These are phyloP conservation scores for Drosophila pandora DNA, from an alignment of 1,140 invertebrate genomes.

Conservation along the genomic window DNA sequence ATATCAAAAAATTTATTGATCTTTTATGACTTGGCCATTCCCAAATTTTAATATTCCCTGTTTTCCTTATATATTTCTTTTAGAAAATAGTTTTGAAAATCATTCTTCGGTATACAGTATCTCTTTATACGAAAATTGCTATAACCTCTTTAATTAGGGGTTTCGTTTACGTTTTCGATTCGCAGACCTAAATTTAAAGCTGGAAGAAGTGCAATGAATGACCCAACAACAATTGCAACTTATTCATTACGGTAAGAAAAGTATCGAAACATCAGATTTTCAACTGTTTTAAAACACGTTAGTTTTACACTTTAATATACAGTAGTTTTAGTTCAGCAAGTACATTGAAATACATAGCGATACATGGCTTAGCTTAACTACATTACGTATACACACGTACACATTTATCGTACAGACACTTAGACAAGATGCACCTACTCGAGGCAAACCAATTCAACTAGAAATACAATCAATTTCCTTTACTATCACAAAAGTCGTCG, in stretches of 20 bases:
- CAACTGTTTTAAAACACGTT: constrained; percentile 40
- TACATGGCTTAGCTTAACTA: constrained; percentile 47
- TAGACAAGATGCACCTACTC: constrained; percentile 35
- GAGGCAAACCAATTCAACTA: constrained; percentile 66
- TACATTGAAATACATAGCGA: constrained; percentile 70
- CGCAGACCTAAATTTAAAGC: too few species aligned
- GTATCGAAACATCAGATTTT: background rate
- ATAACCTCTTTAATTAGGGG: too few species aligned
- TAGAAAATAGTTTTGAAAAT: too few species aligned
- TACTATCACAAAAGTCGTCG: constrained; percentile 77
- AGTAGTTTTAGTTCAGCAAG: constrained; percentile 69
- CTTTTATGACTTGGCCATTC: too few species aligned
- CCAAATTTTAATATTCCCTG: too few species aligned
- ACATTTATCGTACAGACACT: constrained; percentile 21
- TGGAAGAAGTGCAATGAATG: too few species aligned
- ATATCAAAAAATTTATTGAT: too few species aligned
- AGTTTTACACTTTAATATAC: constrained; percentile 66
- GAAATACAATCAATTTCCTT: constrained; percentile 64
- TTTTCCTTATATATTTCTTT: too few species aligned
- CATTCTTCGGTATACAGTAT: too few species aligned
- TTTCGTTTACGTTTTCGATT: too few species aligned
- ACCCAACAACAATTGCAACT: too few species aligned
- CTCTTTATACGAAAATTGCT: too few species aligned
- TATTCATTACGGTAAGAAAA: background rate
- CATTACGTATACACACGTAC: constrained; percentile 18